Base-by-base conservation (phyloP, 1,140 invertebrate genomes). In the Drosophila ananassae region DNA sequence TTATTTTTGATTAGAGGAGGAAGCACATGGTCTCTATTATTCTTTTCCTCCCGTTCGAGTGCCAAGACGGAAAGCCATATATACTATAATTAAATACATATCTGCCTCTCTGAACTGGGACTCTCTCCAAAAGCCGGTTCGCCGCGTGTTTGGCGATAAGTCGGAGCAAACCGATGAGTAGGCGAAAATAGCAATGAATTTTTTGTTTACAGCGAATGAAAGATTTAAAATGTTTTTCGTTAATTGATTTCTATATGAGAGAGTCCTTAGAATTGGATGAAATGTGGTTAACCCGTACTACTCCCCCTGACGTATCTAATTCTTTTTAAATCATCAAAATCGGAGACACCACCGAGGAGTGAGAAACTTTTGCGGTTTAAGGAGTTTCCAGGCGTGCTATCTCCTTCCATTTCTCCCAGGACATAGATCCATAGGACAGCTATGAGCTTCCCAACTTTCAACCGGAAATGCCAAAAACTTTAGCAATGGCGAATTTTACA, bases 221-320 rank as follows among this genome's bases (percentile, higher is more conserved):
- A 52, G 63, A 91, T 91, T 91, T 91, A 91, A 91, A 87, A 64
- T 82, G 78, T 69, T 73, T 71, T 91, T 91, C 52, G 51, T 64
- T 90, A 91, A 91, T 62, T 91, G 55, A 59, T 89, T 91, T 91
- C 21, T 21, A 47, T 55, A 52, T 56, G 32, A 74, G 69, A 48
- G 55, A 9, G 13, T 7, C 0, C 4, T 39, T 17, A 0, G 9
- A 80, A 78, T 74, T 28, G 0, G 8, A 5, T 48, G 0, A 66
- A 32, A 72, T 60, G 46, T 1, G 10, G 59, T n/a, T 46, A 22
- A 47, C 30, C 2, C 0, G 1, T 69, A 80, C 46, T 1, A 24
- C 13, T 22, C 2, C 1, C 0, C 0, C 10, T 3, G 8, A 71
- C 74, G 81, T 75, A 91, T 87, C 89, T 78, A 68, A 91, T 91